phyloP scores from a whole-genome alignment of 2,113 vertebrate genomes.

The Mormyrus lacerda region DNA sequence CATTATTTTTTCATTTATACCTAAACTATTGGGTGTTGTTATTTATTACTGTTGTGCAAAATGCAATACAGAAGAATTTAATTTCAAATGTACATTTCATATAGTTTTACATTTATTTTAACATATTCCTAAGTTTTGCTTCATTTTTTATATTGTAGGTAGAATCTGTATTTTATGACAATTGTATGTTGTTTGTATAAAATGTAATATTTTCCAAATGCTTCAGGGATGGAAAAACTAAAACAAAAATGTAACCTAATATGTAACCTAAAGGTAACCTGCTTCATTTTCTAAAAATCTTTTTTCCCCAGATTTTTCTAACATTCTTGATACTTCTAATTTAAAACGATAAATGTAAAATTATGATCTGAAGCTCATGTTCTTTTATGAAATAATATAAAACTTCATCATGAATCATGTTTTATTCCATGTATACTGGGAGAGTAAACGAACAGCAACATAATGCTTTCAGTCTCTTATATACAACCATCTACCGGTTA shows the following conservation, averaged over 20 bases:
- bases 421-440: background rate
- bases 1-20: slow-evolving; percentile 50
- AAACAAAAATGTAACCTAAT: background rate
- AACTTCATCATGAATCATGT: background rate
- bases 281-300: background rate
- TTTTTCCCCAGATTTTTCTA: background rate
- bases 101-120: slow-evolving; percentile 83
- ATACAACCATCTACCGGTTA: background rate
- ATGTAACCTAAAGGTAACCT: background rate
- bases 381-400: background rate
- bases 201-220: background rate
- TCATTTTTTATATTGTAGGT: background rate
- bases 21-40: slow-evolving; percentile 42
- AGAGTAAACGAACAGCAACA: background rate
- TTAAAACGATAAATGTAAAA: background rate
- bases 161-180: background rate
- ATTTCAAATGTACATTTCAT: slow-evolving; percentile 82
- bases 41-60: slow-evolving; percentile 82
- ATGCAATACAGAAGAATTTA: slow-evolving; percentile 55
- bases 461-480: background rate
- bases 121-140: slow-evolving; percentile 66
- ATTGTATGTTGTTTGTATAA: background rate
- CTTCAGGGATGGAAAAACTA: background rate
- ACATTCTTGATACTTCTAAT: background rate
- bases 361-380: background rate